A percentile compares a stretch with the other conserved stretches of the same genome.
These are phyloP conservation scores for Homarus americanus DNA, from an alignment of 1,140 invertebrate genomes.

Conservation along the genomic window DNA sequence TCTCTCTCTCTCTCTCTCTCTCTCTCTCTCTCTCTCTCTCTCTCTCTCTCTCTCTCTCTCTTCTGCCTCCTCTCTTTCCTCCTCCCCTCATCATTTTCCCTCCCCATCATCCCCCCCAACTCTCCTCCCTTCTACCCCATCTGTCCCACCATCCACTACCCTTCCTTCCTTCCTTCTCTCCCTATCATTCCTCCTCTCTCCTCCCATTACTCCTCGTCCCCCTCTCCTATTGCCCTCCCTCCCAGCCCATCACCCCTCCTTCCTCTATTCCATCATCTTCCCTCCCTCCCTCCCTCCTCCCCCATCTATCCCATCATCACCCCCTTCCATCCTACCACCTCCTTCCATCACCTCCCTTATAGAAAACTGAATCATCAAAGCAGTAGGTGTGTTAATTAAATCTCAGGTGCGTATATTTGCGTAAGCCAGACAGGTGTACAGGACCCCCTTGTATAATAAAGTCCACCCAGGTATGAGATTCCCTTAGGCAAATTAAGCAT, in stretches of 20 bases:
- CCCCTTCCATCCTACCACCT: too few relatives aligned
- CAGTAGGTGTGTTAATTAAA: too few relatives aligned
- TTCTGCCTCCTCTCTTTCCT: constrained; percentile 31
- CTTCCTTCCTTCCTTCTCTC: neutral
- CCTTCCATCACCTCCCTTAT: too few relatives aligned
- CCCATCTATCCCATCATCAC: neutral
- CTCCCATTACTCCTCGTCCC: neutral
- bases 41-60: constrained; percentile 30
- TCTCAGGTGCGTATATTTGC: too few relatives aligned
- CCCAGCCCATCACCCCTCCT: neutral
- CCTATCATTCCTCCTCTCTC: neutral
- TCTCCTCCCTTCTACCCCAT: neutral
- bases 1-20: neutral
- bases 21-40: neutral
- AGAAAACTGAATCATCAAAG: too few relatives aligned
- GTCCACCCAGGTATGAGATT: too few relatives aligned
- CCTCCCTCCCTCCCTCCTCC: neutral
- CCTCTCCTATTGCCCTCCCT: neutral
- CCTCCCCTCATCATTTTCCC: constrained; percentile 12
- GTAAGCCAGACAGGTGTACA: too few relatives aligned
- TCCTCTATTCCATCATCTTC: neutral
- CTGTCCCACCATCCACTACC: neutral
- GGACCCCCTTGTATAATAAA: too few relatives aligned
- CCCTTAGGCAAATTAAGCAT: too few relatives aligned
- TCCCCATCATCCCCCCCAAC: neutral